Evolutionary conservation across 1,140 invertebrate species (phyloP).

Genomic region (Drosophila obscura): DNA sequence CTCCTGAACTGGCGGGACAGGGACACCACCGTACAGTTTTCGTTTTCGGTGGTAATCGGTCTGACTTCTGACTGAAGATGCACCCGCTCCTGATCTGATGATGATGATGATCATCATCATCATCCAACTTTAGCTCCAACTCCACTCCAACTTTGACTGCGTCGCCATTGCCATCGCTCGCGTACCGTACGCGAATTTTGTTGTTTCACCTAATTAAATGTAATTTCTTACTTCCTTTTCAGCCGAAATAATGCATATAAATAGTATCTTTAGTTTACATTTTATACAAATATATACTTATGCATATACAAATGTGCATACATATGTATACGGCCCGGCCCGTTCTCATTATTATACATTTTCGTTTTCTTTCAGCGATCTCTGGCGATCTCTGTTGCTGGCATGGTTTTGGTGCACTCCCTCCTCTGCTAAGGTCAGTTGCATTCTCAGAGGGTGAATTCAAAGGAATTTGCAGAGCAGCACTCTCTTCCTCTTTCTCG

Average conservation of each 20-base stretch:
- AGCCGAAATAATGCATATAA: slow-evolving; percentile 82
- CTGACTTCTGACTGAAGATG: slow-evolving; percentile 69
- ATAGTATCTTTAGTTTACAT: slow-evolving; percentile 82
- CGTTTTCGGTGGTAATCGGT: slow-evolving; percentile 78
- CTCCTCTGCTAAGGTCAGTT: slow-evolving; percentile 34
- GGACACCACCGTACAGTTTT: slow-evolving; percentile 10
- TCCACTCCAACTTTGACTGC: neutral
- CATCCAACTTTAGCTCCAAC: slow-evolving; percentile 40
- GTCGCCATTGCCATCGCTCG: slow-evolving; percentile 9
- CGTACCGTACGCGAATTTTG: slow-evolving; percentile 78
- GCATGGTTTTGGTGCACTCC: slow-evolving; percentile 31
- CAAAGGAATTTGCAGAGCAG: slow-evolving; percentile 66
- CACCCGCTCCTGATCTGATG: slow-evolving; percentile 40
- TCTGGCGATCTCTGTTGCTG: slow-evolving; percentile 20
- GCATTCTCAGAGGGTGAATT: slow-evolving; percentile 36
- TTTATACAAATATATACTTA: slow-evolving; percentile 41
- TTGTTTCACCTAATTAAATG: slow-evolving; percentile 82
- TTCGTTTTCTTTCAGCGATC: slow-evolving; percentile 73
- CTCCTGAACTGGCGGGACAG: slow-evolving; percentile 31
- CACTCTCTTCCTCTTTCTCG: slow-evolving; percentile 33
- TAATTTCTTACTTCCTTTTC: slow-evolving; percentile 83
- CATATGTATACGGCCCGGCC: slow-evolving; percentile 32
- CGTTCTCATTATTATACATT: slow-evolving; percentile 72
- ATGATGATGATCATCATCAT: slow-evolving; percentile 18
- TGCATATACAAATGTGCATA: too few species aligned